Evolutionary conservation across 2,888 invertebrate species (phyloP).

Genomic region (Cinara cedri): DNA sequence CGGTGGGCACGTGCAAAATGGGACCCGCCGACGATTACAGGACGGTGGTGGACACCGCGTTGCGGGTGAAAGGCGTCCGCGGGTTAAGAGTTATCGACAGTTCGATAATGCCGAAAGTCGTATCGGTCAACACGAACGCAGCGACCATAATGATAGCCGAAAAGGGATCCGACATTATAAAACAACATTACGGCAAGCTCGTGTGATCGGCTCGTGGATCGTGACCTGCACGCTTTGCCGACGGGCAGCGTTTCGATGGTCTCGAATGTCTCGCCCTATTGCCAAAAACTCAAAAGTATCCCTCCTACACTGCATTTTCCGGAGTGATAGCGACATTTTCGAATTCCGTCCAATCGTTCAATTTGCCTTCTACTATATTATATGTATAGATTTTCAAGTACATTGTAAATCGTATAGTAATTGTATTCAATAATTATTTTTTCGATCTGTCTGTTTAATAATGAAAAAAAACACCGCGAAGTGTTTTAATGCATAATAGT

Average conservation of each 20-base stretch:
- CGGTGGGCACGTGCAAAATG: constrained; percentile 57
- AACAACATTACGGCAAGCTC: background rate
- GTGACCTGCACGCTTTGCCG: no score
- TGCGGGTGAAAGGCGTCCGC: constrained; percentile 48
- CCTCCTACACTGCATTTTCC: no score
- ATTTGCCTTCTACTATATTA: background rate
- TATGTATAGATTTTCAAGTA: background rate
- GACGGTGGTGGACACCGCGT: constrained; percentile 43
- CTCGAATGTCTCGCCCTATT: no score
- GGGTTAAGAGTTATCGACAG: constrained; percentile 53
- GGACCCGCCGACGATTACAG: constrained; percentile 41
- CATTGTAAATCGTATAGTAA: no score
- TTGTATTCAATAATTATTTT: no score
- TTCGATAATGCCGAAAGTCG: constrained; percentile 55
- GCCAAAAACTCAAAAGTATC: no score
- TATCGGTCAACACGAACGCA: constrained; percentile 53
- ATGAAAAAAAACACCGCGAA: no score
- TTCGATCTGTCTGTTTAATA: no score
- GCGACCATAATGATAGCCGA: constrained; percentile 57
- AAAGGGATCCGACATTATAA: constrained; percentile 55
- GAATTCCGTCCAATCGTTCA: background rate
- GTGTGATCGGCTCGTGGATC: background rate
- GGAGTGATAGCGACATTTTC: no score
- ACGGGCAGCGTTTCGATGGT: no score
- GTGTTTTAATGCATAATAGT: no score